phyloP scores from a whole-genome alignment of 2,888 invertebrate species.

The Agrotis clavis region DNA sequence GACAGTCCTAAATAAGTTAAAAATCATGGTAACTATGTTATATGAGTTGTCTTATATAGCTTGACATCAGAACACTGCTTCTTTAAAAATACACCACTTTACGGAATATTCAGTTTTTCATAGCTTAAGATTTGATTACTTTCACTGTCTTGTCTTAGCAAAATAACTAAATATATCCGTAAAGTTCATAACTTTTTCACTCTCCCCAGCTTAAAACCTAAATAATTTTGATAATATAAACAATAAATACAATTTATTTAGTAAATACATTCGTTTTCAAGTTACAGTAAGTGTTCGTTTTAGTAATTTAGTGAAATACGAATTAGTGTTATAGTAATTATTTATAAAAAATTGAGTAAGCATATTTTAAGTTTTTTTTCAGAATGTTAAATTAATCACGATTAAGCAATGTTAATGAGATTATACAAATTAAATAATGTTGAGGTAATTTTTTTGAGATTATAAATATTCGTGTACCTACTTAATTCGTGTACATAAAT shows the following conservation, averaged over 20 bases:
- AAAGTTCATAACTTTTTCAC: constrained; percentile 20
- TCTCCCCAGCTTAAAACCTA: constrained; percentile 50
- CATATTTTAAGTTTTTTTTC: constrained; percentile 33
- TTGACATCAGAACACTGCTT: constrained; percentile 32
- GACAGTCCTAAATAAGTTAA: constrained; percentile 48
- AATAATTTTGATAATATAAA: constrained; percentile 39
- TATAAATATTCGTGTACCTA: constrained; percentile 34
- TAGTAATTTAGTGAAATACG: constrained; percentile 53
- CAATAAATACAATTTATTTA: constrained; percentile 52
- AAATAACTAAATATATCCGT: constrained; percentile 15
- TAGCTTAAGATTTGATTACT: neutral
- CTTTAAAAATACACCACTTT: constrained; percentile 10
- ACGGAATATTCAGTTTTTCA: constrained; percentile 18
- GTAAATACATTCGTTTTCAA: constrained; percentile 47
- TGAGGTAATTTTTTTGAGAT: constrained; percentile 38
- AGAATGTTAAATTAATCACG: constrained; percentile 47
- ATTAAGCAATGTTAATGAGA: constrained; percentile 52
- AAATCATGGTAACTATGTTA: constrained; percentile 63
- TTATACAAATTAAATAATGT: constrained; percentile 43
- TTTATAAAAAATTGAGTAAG: constrained; percentile 53
- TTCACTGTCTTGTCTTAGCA: neutral
- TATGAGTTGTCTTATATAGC: constrained; percentile 47
- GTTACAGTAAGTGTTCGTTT: constrained; percentile 46
- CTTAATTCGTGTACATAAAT: constrained; percentile 27
- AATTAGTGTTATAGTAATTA: constrained; percentile 47